Evolutionary conservation across 2,888 invertebrate genomes (phyloP), one percentile per base, ranked within the genome.

Genomic region (Calameuta filiformis): DNA sequence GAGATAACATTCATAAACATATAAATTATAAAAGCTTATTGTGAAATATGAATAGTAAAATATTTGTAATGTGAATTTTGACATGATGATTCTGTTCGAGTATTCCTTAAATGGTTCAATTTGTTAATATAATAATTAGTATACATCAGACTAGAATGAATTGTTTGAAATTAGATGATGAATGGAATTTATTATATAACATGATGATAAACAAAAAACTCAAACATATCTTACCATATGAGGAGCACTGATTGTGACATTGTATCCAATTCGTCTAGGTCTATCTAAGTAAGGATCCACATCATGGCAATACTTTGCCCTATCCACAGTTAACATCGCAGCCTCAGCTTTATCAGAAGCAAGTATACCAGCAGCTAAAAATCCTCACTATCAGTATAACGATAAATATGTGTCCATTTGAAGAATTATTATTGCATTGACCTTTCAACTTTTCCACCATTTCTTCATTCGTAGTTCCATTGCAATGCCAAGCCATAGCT

Each of bases 161-260:
- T 56, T 56, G 23, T 75, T 68, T 11, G 30, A 69, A n/a, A 69
- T 76, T 35, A 69, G 11, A 69, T 2, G n/a, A n/a, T 12, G n/a
- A 68, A 35, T 35, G 12, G 31, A 37, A 76, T 75, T 84, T 9
- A 6, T 56, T 15, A 15, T 6, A 56, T 23, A 23, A 56, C 9
- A 56, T 56, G 15, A 0, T 56, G 23, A 56, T 23, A 23, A 56
- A 2, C 23, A 15, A 35, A 68, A 68, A 34, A 81, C 82, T 86
- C 90, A 6, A 56, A 23, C 6, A 23, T 56, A 56, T 56, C 23
- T 9, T 92, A 97, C 97, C 98, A 99, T 99, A 90, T 98, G 98
- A 12, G 98, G 98, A 37, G 98, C 98, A 92, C 97, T 97, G 80
- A 99, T 98, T 0, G 98, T 99, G 12, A 98, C 99, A 73, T 97